Evolutionary conservation across 2,888 invertebrate species (phyloP).

Genomic region (Polyploca ridens): DNA sequence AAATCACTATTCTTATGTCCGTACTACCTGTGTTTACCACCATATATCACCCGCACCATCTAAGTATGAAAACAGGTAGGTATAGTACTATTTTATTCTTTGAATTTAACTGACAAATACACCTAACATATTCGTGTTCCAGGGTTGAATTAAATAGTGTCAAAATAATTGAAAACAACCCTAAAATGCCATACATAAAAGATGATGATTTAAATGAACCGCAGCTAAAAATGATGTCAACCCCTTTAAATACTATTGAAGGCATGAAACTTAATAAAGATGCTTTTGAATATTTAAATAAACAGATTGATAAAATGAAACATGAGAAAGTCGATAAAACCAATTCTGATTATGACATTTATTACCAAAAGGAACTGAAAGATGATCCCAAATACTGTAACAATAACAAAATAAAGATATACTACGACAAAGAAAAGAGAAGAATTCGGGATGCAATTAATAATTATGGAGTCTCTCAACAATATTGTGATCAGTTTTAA

Average conservation of each 20-base stretch:
- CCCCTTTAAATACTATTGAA: constrained; percentile 23
- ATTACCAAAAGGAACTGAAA: constrained; percentile 59
- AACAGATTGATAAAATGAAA: constrained; percentile 24
- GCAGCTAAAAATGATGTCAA: constrained; percentile 19
- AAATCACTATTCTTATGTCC: not conserved
- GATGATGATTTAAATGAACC: constrained; percentile 24
- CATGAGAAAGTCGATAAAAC: constrained; percentile 32
- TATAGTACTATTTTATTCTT: constrained; percentile 2
- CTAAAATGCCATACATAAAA: constrained; percentile 22
- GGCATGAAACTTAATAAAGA: constrained; percentile 16
- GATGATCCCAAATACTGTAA: constrained; percentile 49
- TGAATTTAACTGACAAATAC: not conserved
- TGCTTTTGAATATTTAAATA: constrained; percentile 28
- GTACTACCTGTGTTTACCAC: not conserved
- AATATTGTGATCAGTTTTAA: constrained; percentile 48
- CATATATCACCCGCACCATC: not conserved
- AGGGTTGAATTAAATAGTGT: constrained; percentile 73
- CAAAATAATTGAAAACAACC: constrained; percentile 45
- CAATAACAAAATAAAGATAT: constrained; percentile 66
- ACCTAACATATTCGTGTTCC: constrained; percentile 30
- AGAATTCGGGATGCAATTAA: constrained; percentile 44
- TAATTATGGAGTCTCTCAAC: constrained; percentile 40
- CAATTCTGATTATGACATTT: constrained; percentile 62
- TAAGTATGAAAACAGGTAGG: not conserved
- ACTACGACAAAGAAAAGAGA: constrained; percentile 59